phyloP scores from a whole-genome alignment of 2,888 invertebrate species.

The Drosophila anomelani region DNA sequence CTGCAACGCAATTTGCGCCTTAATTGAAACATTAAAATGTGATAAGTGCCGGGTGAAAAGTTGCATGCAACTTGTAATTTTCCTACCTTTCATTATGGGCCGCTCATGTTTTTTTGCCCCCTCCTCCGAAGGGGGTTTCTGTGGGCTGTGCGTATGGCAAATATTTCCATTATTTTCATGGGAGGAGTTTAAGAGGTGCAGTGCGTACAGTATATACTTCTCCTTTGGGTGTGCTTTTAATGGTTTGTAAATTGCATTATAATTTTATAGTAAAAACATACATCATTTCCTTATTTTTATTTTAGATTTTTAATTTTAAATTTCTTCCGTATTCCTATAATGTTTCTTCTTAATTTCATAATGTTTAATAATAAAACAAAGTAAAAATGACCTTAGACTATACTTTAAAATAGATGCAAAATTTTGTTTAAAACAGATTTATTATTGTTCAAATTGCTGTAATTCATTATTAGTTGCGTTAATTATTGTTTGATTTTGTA shows the following conservation, averaged over 20 bases:
- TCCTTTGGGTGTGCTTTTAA: neutral
- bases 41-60: slow-evolving; percentile 81
- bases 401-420: no score
- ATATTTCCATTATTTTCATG: neutral
- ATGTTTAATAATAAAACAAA: no score
- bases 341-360: neutral
- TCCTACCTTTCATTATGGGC: slow-evolving; percentile 41
- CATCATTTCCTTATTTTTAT: neutral
- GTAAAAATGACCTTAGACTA: neutral
- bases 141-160: neutral
- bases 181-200: neutral
- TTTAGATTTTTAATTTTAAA: neutral
- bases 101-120: neutral
- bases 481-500: neutral
- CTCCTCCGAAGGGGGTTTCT: neutral
- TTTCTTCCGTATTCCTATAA: neutral
- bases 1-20: slow-evolving; percentile 73
- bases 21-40: slow-evolving; percentile 84
- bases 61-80: slow-evolving; percentile 59
- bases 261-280: neutral
- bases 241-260: neutral
- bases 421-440: no score
- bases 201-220: neutral
- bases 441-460: neutral
- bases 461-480: neutral